Conservation (phyloP, 2,797 vertebrate genomes). For the Darevskia mixta region DNA sequence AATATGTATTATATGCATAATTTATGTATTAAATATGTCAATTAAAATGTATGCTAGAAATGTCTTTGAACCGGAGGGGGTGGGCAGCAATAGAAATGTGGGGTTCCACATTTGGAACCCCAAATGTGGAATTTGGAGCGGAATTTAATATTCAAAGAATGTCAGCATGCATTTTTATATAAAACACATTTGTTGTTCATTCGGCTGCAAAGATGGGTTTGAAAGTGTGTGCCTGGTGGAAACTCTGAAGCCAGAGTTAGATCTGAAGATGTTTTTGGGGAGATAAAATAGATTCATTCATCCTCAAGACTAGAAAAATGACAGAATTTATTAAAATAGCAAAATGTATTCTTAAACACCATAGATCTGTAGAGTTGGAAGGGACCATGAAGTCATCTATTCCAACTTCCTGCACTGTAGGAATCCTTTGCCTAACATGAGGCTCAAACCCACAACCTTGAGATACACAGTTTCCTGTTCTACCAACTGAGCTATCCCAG, state of each 20-base stretch:
- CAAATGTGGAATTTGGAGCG: not conserved
- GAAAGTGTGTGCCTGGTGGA: not conserved
- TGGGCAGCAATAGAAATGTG: not conserved
- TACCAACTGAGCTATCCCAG: too few species aligned
- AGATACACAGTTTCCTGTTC: too few species aligned
- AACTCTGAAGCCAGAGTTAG: too few species aligned
- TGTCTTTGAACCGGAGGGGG: not conserved
- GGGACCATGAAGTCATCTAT: too few species aligned
- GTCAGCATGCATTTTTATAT: not conserved
- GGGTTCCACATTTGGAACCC: not conserved
- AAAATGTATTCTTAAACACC: not conserved
- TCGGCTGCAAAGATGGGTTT: not conserved
- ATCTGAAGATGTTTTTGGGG: not conserved
- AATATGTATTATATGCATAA: too few species aligned
- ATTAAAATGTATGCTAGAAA: too few species aligned
- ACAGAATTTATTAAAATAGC: not conserved
- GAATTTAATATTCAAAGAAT: not conserved
- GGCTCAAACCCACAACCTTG: too few species aligned
- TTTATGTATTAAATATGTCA: not conserved
- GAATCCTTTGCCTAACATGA: too few species aligned
- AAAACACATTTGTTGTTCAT: not conserved
- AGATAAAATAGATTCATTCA: not conserved
- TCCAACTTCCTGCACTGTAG: too few species aligned
- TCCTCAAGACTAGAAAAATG: not conserved
- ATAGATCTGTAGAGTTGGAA: too few species aligned